Percentiles rank a stretch among this genome's conserved stretches.
phyloP scores from a whole-genome alignment of 23 tunicate species.

The Phallusia fumigata region DNA sequence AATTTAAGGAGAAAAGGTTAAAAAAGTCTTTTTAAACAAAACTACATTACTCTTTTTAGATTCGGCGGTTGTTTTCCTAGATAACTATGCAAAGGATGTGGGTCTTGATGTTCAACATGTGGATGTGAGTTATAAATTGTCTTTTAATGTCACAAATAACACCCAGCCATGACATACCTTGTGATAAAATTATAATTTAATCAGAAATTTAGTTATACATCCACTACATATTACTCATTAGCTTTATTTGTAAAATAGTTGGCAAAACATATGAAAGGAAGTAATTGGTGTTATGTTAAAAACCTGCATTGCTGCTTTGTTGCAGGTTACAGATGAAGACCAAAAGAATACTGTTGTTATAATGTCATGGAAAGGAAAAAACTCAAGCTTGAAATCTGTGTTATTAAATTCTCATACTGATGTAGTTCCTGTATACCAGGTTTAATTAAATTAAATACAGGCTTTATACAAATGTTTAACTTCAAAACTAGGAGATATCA shows the following conservation, averaged over 20 bases:
- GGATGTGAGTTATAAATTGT: slow-evolving; percentile 3
- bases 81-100: slow-evolving; percentile 55
- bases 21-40: no score
- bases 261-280: no score
- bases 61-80: slow-evolving; percentile 55
- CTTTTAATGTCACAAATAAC: no score
- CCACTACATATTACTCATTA: no score
- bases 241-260: no score
- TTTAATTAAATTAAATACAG: not conserved
- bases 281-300: not conserved
- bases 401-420: slow-evolving; percentile 93
- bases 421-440: slow-evolving; percentile 96
- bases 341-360: slow-evolving; percentile 35
- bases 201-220: no score
- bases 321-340: not conserved
- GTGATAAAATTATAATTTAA: no score
- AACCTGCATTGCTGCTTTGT: not conserved
- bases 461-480: no score
- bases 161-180: no score
- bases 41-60: slow-evolving; percentile 25
- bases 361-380: slow-evolving; percentile 73
- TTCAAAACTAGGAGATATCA: no score
- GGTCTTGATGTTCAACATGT: slow-evolving; percentile 35
- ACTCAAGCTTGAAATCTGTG: slow-evolving; percentile 77
- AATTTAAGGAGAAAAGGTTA: no score